These are phyloP conservation scores for Dione juno DNA, from an alignment of 2,888 invertebrate species.

Conservation along the genomic window DNA sequence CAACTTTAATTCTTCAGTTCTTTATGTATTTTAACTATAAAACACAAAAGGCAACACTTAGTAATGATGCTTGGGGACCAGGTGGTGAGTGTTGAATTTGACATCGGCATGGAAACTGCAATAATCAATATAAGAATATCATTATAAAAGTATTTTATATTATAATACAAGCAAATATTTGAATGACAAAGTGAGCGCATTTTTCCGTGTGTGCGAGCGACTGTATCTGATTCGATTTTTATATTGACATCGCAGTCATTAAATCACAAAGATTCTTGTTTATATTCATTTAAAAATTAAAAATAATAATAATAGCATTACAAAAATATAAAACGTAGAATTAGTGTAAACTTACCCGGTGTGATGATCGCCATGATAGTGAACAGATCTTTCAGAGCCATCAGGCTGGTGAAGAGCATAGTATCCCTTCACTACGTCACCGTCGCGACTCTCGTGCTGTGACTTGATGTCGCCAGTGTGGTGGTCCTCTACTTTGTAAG, in stretches of 20 bases:
- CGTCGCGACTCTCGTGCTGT: conserved; percentile 39
- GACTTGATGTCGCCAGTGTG: conserved; percentile 73
- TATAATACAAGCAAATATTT: neutral
- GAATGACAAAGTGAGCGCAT: neutral
- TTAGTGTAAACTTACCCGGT: conserved; percentile 27
- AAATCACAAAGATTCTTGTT: neutral
- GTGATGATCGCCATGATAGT: conserved; percentile 82
- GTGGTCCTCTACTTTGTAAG: conserved; percentile 71
- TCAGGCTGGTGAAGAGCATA: conserved; percentile 79
- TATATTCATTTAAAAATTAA: neutral
- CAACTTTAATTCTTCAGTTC: neutral
- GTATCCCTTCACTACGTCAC: conserved; percentile 54
- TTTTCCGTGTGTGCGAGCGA: too few relatives aligned
- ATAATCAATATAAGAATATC: conserved; percentile 29
- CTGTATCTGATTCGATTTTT: too few relatives aligned
- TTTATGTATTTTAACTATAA: neutral
- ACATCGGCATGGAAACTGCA: conserved; percentile 76
- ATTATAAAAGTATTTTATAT: neutral
- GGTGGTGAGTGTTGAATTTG: conserved; percentile 71
- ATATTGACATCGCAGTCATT: neutral
- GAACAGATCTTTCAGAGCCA: conserved; percentile 78
- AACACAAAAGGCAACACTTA: neutral
- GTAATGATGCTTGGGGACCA: conserved; percentile 56
- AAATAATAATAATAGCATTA: neutral
- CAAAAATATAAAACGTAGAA: neutral